These are phyloP conservation scores for Tragelaphus imberbis DNA, from an alignment of 2,113 vertebrate genomes.

Conservation along the genomic window DNA sequence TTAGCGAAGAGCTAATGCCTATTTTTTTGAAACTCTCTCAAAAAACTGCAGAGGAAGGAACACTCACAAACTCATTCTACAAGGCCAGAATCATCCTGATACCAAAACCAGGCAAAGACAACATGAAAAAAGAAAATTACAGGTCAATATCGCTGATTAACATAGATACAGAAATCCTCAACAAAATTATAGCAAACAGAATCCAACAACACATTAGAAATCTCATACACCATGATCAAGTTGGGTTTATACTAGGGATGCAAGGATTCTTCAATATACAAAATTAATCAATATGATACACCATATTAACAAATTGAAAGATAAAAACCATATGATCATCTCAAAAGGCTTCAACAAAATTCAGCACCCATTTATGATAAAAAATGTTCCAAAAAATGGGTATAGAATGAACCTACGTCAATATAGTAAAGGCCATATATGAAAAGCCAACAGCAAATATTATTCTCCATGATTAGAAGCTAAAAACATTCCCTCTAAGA, in stretches of 20 bases:
- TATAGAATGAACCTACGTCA: not conserved
- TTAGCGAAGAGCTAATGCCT: not conserved
- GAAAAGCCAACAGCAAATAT: not conserved
- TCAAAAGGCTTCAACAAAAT: not conserved
- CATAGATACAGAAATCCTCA: not conserved
- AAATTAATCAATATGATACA: not conserved
- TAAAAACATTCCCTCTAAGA: not conserved
- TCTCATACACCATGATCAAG: not conserved
- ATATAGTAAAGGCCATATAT: not conserved
- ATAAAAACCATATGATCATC: not conserved
- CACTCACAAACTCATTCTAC: not conserved
- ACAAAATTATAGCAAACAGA: not conserved
- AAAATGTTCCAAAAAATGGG: not conserved
- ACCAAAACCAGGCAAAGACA: not conserved
- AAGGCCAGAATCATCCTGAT: not conserved
- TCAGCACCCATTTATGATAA: not conserved
- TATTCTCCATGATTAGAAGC: not conserved
- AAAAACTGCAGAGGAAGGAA: not conserved
- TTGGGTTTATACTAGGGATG: not conserved
- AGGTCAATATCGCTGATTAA: not conserved
- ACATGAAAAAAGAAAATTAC: not conserved
- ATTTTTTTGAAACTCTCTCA: not conserved
- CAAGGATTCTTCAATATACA: not conserved
- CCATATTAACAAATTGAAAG: not conserved
- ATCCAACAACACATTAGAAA: not conserved